Base-by-base conservation (phyloP, 2,888 invertebrate genomes). In the Beris chalybata region DNA sequence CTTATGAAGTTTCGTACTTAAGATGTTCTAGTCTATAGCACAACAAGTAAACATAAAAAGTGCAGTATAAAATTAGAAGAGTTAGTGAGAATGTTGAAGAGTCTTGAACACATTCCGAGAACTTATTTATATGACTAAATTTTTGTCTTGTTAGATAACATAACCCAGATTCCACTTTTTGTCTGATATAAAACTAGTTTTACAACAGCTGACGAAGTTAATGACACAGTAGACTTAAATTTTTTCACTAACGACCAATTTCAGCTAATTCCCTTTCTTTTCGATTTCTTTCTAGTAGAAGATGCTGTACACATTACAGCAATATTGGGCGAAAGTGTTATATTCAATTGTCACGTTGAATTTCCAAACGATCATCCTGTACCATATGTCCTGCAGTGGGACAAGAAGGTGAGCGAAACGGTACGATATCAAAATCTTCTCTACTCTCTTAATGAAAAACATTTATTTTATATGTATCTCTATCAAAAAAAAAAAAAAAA, bases 351-450 rank as follows among this genome's bases (percentile, higher is more conserved):
- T 85, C 93, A 94, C 85, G 94, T 97, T 84, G 93, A 95, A 85
- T 96, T 95, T 85, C 93, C 95, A 82, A 92, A 93, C 83, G 92
- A 94, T 84, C 90, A 93, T 84, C 92, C 94, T 80, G 93, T 95
- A 85, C 94, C 95, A 84, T 95, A 95, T 86, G 95, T 97, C 85
- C 90, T 97, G 83, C 95, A 95, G 87, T 97, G 97, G 97, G 93
- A 94, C 89, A 97, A 96, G 91, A 94, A 95, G 92, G 94, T 94
- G 92, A 91, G 92, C 90, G 91, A 92, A 86, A 90, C 91, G 92
- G 92, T 92, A 92, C 89, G 92, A 89, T 89, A 88, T 86, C 84
- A 79, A 78, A 80, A 82, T 82, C 80, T 80, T 80, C 80, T 81
- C 83, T 82, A 82, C 83, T 84, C 83, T 84, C 81, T 81, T 81